These are phyloP conservation scores for Crossocerus cetratus DNA, from an alignment of 2,888 invertebrate species.

Conservation along the genomic window DNA sequence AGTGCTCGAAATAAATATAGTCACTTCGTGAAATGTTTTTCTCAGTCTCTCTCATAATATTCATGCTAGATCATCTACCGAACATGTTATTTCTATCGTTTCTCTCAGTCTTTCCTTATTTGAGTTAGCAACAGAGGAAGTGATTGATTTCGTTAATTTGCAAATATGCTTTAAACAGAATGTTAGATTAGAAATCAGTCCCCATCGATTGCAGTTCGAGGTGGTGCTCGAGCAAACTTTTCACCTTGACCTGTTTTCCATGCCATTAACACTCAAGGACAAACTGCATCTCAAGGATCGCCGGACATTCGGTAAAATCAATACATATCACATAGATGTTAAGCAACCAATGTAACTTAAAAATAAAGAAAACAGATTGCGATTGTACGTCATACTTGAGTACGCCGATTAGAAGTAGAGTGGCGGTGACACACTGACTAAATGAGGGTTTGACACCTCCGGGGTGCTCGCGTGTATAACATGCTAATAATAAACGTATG, in stretches of 20 bases:
- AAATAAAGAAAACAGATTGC: conserved; percentile 3
- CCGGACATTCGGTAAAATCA: conserved; percentile 41
- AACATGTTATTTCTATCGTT: not conserved
- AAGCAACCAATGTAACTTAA: conserved; percentile 46
- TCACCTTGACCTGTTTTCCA: conserved; percentile 22
- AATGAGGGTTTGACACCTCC: conserved; percentile 2
- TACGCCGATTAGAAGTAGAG: no score
- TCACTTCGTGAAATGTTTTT: conserved; percentile 8
- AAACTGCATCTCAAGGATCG: conserved; percentile 6
- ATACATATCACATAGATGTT: conserved; percentile 66
- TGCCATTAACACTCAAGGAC: not conserved
- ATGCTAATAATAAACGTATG: conserved; percentile 45
- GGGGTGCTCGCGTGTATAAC: conserved; percentile 45
- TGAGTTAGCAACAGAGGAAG: not conserved
- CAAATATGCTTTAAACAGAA: not conserved
- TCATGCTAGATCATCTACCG: not conserved
- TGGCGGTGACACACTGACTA: no score
- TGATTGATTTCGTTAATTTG: not conserved
- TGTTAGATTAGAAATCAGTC: not conserved
- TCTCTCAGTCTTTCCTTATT: not conserved
- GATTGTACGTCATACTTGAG: no score
- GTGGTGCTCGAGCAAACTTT: conserved; percentile 39
- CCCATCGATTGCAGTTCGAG: not conserved
- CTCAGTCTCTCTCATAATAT: not conserved
- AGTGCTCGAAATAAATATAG: conserved; percentile 47